These are phyloP conservation scores for Pseudococcus longispinus DNA, from an alignment of 2,888 invertebrate species.

Conservation along the genomic window DNA sequence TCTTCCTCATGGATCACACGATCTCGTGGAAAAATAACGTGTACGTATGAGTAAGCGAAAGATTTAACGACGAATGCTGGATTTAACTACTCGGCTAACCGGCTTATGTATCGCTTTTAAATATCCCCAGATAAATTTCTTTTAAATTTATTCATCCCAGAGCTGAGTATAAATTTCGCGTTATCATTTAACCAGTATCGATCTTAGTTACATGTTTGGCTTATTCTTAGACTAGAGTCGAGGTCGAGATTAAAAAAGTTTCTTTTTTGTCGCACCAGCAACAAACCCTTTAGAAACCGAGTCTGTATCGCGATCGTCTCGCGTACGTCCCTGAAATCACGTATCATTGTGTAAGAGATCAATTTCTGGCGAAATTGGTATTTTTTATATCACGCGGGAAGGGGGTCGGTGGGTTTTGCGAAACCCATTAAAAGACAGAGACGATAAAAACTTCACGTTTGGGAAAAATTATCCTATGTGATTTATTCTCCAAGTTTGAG, in stretches of 20 bases:
- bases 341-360: not conserved
- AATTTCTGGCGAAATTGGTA: not conserved
- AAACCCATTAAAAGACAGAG: not conserved
- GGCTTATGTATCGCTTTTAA: not conserved
- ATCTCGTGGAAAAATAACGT: not conserved
- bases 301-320: not conserved
- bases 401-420: not conserved
- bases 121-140: not conserved
- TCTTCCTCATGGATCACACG: too few relatives aligned
- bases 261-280: not conserved
- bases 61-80: not conserved
- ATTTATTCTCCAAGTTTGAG: not conserved
- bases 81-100: not conserved
- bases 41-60: not conserved
- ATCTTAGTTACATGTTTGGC: not conserved
- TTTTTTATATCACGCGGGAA: not conserved
- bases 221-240: not conserved
- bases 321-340: not conserved
- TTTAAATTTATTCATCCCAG: not conserved
- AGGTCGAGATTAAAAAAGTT: not conserved
- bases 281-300: not conserved
- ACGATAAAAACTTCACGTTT: not conserved
- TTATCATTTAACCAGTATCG: not conserved
- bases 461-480: not conserved
- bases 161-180: not conserved